Conservation (phyloP, 2,797 vertebrate species). For the Schizothorax lantsangensis region DNA sequence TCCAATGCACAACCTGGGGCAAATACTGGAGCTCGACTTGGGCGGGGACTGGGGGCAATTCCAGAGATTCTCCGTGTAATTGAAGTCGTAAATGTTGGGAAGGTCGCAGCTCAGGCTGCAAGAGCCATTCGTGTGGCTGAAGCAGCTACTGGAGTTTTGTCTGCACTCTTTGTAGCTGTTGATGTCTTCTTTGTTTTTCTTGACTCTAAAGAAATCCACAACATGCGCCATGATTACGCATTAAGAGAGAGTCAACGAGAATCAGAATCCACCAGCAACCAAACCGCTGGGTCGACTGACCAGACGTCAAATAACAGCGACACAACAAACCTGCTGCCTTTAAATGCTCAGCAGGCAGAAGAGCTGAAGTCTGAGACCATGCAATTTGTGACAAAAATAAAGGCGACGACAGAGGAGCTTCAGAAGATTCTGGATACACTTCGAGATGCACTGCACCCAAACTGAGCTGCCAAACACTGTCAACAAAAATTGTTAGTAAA, state of each 20-base stretch:
- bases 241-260: neutral
- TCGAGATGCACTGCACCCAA: neutral
- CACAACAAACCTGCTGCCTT: neutral
- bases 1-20: neutral
- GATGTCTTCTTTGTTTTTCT: slow-evolving; percentile 78
- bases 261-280: neutral
- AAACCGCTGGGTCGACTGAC: neutral
- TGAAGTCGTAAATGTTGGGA: slow-evolving; percentile 42
- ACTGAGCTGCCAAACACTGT: neutral
- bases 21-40: neutral
- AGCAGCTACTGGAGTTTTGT: slow-evolving; percentile 72
- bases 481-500: neutral
- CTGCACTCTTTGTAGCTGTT: slow-evolving; percentile 73
- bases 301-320: neutral
- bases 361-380: slow-evolving; percentile 37
- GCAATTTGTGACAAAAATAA: neutral
- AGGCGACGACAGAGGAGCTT: neutral
- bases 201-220: slow-evolving; percentile 74
- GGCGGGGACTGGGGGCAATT: neutral
- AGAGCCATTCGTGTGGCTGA: slow-evolving; percentile 72
- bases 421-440: neutral
- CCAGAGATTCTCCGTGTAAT: slow-evolving; percentile 6
- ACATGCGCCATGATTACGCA: slow-evolving; percentile 62
- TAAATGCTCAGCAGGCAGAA: slow-evolving; percentile 46
- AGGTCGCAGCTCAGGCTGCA: slow-evolving; percentile 67